Base-by-base conservation (phyloP, 2,113 vertebrate genomes). In the Sylvilagus bachmani region DNA sequence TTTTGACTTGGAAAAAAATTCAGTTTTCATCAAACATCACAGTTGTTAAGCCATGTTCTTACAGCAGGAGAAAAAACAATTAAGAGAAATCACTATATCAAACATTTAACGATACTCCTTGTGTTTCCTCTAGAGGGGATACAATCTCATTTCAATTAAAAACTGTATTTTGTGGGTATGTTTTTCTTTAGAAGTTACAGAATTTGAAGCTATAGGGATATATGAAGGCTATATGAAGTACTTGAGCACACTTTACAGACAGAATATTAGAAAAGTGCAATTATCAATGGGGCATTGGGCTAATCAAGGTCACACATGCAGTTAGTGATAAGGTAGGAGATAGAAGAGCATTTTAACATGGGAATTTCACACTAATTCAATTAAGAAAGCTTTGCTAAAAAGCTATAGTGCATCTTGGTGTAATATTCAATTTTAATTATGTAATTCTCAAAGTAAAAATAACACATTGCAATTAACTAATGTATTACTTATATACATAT, bases 21-120 rank as follows among this genome's bases (percentile, higher is more conserved):
- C 83, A 93, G 95, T 95, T 97, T 97, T 96, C 91, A 94, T 95
- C 81, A 97, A 95, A 95, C 83, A 95, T 93, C 75, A 74, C 82
- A 95, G 94, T 96, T 94, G 96, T 96, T 96, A 97, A 97, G 61
- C 33, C 19, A 73, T 81, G 17, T 96, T 95, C 92, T 96, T 95
- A 86, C 27, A 95, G 83, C 55, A 94, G 51, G 55, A 95, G 55
- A 77, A 94, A 95, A 97, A 95, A 70, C 89, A 97, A 95, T 93
- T 89, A 93, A 49, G 21, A 95, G 71, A 89, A 97, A 92, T 89
- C 90, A 86, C 90, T 95, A 13, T 77, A 85, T 93, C 61, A 94
- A 88, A 92, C 70, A 83, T 70, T 94, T 74, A 94, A 82, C 16
- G 75, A 85, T 96, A 64, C 25, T 58, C 19, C 9, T 86, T 77